These are phyloP conservation scores for Palythoa caribaeorum DNA, from an alignment of 92 coral and sea anemone species.

Conservation along the genomic window DNA sequence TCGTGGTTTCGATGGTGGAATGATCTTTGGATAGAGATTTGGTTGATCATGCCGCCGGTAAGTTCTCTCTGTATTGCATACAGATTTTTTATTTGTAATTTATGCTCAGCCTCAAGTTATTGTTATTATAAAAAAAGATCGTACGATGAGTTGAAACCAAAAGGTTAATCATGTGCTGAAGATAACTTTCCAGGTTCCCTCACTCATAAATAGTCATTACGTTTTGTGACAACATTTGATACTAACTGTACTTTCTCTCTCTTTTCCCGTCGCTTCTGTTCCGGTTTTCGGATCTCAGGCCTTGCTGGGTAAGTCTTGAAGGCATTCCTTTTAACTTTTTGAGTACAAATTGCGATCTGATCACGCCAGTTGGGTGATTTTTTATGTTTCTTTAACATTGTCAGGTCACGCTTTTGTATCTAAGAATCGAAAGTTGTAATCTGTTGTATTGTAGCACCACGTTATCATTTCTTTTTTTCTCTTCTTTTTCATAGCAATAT, in stretches of 20 bases:
- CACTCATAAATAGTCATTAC: neutral
- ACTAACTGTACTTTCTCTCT: neutral
- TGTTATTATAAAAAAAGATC: neutral
- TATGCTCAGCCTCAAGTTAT: neutral
- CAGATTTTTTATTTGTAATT: neutral
- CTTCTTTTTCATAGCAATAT: too few species aligned
- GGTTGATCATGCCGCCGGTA: slow-evolving; percentile 91
- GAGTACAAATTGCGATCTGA: neutral
- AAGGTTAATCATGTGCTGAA: neutral
- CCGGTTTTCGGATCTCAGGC: slow-evolving; percentile 45
- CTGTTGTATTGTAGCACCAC: too few species aligned
- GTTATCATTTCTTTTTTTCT: too few species aligned
- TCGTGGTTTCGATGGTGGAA: slow-evolving; percentile 87
- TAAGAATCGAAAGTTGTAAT: too few species aligned
- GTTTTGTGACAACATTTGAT: neutral
- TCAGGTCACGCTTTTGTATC: too few species aligned
- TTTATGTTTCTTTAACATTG: too few species aligned
- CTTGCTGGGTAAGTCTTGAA: slow-evolving; percentile 65
- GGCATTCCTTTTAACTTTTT: neutral
- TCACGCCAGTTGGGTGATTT: too few species aligned
- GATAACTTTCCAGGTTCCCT: neutral
- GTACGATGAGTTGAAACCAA: neutral
- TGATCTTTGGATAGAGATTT: slow-evolving; percentile 73
- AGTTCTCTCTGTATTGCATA: slow-evolving; percentile 33
- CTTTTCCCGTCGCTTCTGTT: neutral